Base-by-base conservation (phyloP, 2,888 invertebrate genomes). In the Alsophila aescularia region DNA sequence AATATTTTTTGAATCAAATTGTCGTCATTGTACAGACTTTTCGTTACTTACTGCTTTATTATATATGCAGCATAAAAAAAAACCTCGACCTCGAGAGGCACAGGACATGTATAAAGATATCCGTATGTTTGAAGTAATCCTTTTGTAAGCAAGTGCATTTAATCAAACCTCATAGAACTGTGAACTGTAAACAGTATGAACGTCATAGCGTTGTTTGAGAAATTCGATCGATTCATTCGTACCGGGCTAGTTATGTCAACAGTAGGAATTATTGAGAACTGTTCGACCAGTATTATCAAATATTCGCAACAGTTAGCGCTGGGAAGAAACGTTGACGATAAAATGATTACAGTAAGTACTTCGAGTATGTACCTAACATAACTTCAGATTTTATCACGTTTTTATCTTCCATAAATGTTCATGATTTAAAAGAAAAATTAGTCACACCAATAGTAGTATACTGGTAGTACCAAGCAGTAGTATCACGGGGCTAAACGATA, bases 241-340 rank as follows among this genome's bases (percentile, higher is more conserved):
- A 70, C 39, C 34, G 39, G 62, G 69, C 45, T 56, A 71, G 74
- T 80, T 81, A 83, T 82, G 81, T 84, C 86, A 86, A 86, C 85
- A 84, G 67, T 68, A 57, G 59, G 67, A 67, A 67, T 73, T 67
- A 75, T 74, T 69, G 69, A 68, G 65, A 67, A 65, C 60, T 52
- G 60, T 59, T 59, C 62, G 62, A 57, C 53, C 54, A 32, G 54
- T 88, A 86, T 90, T 90, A 87, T 90, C 83, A 86, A 89, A 89
- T 83, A 87, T 65, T 63, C 69, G 70, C 61, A 73, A 60, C 84
- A 34, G 83, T 83, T 81, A 80, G 81, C 68, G 71, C 64, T 72
- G 67, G 56, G 62, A 67, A 75, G 73, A 69, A 74, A 72, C 75
- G 77, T 69, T 65, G 69, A 73, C 79, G 80, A 79, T 83, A 85